Base-by-base conservation (phyloP, 2,797 vertebrate species). In the Lerista edwardsae region DNA sequence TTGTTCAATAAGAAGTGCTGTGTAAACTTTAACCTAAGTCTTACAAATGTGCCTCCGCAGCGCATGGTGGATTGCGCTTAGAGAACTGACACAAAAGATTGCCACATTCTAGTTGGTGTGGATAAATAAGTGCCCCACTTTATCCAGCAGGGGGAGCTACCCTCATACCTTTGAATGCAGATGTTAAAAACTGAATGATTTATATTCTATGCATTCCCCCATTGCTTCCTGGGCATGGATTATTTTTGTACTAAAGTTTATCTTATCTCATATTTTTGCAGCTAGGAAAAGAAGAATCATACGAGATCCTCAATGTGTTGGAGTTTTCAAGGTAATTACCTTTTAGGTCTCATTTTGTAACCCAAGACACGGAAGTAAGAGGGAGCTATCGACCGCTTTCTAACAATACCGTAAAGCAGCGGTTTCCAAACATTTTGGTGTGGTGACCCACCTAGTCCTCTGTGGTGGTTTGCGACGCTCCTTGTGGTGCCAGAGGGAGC, bases 301-400 rank as follows among this genome's bases (percentile, higher is more conserved):
- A 97, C 84, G 97, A 98, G 96, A 96, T 99, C 84, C 97, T 99
- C 82, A 98, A 99, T 17, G 98, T 99, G 31, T 93, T 99, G 84
- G 98, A 99, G 90, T 99, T 99, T 95, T 99, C 98, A 93, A 99
- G 99, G 98, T 99, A 96, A 92, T 90, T 91, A 90, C 84, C 62
- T 88, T 86, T 75, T 88, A 36, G 44, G 34, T n/a, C 9, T 1
- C 10, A 1, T 57, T 27, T 23, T 57, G 29, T 55, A 73, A 29
- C 25, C 3, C 34, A 31, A 11, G 41, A 31, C 68, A 4, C 2
- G 0, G 0, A 65, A 64, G 36, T 65, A 55, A 39, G 36, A 61
- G 14, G 0, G 21, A 21, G 34, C 1, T 75, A 75, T 2, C 0
- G 34, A 75, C 1, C 36, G 1, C 5, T 59, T n/a, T 27, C 47